Conservation (phyloP, 2,113 vertebrate species). For the Apteryx owenii region DNA sequence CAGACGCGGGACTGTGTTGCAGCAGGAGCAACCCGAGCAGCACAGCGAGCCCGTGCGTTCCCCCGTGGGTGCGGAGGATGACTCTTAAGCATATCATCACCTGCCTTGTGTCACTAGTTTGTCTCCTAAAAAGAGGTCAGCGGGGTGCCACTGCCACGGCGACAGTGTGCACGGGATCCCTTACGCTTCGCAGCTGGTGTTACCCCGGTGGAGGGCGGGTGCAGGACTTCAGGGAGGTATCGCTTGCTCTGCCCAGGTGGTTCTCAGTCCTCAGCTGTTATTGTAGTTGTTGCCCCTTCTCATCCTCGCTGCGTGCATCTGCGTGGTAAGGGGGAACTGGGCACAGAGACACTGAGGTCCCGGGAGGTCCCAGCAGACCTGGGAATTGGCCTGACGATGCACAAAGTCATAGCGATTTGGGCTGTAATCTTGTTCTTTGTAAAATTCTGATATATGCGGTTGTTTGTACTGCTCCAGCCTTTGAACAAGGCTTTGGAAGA, state of each 20-base stretch:
- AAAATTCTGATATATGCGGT: rapidly evolving
- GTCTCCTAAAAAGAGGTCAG: background rate
- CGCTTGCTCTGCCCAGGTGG: background rate
- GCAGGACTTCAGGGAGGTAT: background rate
- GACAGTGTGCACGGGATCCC: rapidly evolving
- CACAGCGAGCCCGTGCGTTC: background rate
- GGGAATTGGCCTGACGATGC: background rate
- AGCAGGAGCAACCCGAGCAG: background rate
- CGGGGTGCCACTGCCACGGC: background rate
- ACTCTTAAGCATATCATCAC: background rate
- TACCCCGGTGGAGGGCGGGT: background rate
- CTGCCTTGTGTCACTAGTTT: background rate
- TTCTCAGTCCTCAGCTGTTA: background rate
- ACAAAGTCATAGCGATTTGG: rapidly evolving
- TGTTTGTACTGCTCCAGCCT: background rate
- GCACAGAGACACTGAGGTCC: background rate
- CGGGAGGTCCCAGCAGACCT: background rate
- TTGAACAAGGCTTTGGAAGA: background rate
- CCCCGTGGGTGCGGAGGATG: background rate
- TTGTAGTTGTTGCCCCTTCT: background rate
- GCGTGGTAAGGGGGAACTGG: background rate
- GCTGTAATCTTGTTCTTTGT: background rate
- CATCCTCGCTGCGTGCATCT: background rate
- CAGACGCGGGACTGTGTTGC: background rate
- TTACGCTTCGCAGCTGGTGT: background rate